Evolutionary conservation across 2,888 invertebrate genomes (phyloP).

Genomic region (Nephrotoma guestfalica): DNA sequence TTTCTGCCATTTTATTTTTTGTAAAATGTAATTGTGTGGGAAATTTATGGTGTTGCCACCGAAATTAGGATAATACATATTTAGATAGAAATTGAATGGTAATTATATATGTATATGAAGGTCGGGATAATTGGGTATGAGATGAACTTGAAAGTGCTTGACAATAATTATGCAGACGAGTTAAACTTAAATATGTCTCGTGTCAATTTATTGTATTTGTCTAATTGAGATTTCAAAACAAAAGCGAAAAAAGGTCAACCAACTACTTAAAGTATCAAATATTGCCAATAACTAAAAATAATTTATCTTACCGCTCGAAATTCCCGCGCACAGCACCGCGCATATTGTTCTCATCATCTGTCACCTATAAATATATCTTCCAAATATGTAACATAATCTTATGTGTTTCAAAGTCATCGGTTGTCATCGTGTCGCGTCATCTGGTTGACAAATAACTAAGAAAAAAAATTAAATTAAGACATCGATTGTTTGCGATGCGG

Average conservation of each 20-base stretch:
- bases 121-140: too few species aligned
- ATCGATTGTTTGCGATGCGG: background rate
- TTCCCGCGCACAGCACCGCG: background rate
- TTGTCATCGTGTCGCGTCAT: background rate
- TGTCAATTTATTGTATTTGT: background rate
- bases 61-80: background rate
- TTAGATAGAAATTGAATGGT: background rate
- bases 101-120: background rate
- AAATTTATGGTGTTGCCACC: background rate
- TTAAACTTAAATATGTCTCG: background rate
- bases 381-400: background rate
- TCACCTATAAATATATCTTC: background rate
- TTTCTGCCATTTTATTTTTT: background rate
- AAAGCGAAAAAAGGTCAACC: background rate
- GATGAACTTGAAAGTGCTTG: too few species aligned
- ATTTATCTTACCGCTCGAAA: background rate
- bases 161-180: background rate
- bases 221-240: background rate
- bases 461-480: background rate
- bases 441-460: background rate
- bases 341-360: background rate
- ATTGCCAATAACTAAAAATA: background rate
- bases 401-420: background rate
- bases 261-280: background rate
- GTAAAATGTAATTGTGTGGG: background rate